Evolutionary conservation across 2,888 invertebrate species (phyloP).

Genomic region (Mamestra brassicae): DNA sequence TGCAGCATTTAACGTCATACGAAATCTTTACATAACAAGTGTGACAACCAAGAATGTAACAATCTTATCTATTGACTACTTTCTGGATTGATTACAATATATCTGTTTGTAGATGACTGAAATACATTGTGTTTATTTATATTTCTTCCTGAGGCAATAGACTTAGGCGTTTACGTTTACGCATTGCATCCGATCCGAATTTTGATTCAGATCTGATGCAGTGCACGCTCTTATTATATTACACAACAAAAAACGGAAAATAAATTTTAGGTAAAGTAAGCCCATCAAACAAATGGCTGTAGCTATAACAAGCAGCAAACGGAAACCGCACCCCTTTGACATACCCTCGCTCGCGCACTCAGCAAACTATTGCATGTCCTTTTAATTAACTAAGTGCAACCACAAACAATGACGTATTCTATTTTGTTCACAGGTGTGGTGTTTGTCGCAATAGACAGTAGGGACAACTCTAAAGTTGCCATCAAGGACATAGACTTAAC

Average conservation of each 20-base stretch:
- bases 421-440: constrained; percentile 93
- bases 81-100: constrained; percentile 51
- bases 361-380: constrained; percentile 45
- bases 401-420: constrained; percentile 21
- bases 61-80: constrained; percentile 56
- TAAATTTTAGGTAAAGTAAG: background rate
- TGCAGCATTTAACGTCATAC: constrained; percentile 29
- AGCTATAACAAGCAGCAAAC: constrained; percentile 16
- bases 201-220: too few species aligned
- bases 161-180: too few species aligned
- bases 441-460: constrained; percentile 96
- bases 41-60: constrained; percentile 37
- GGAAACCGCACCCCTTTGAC: constrained; percentile 44
- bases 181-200: too few species aligned
- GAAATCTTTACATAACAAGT: constrained; percentile 49
- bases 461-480: constrained; percentile 95
- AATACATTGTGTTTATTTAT: constrained; percentile 33
- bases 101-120: constrained; percentile 27
- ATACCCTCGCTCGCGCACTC: constrained; percentile 36
- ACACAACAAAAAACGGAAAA: background rate
- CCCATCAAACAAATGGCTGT: constrained; percentile 1
- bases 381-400: constrained; percentile 54
- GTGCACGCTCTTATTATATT: background rate
- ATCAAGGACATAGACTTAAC: constrained; percentile 99
- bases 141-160: background rate